phyloP scores from a whole-genome alignment of 2,113 vertebrate genomes.

The Scatophagus argus region DNA sequence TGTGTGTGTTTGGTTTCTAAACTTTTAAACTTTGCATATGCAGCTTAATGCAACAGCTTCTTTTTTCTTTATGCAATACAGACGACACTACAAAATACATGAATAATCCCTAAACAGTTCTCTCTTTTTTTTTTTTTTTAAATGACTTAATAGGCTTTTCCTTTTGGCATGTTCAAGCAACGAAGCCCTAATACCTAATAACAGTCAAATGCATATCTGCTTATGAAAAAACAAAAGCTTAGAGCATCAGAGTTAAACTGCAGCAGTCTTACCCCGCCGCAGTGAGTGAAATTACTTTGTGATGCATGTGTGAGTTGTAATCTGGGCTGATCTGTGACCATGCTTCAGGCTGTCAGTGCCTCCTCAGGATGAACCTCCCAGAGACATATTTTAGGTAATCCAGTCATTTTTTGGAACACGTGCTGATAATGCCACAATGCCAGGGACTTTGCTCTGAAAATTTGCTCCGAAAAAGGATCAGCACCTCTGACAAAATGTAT shows the following conservation, averaged over 20 bases:
- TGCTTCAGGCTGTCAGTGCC: neutral
- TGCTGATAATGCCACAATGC: slow-evolving; percentile 35
- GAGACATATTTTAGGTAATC: slow-evolving; percentile 10
- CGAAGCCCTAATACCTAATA: neutral
- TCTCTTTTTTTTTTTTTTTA: too few relatives aligned
- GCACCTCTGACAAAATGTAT: slow-evolving; percentile 45
- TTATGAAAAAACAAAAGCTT: neutral
- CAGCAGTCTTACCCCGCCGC: neutral
- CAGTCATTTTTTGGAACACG: neutral
- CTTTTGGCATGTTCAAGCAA: neutral
- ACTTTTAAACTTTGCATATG: neutral
- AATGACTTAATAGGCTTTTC: neutral
- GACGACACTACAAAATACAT: neutral
- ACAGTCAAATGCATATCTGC: neutral
- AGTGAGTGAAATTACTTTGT: slow-evolving; percentile 15
- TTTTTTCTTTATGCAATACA: neutral
- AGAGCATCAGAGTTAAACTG: neutral
- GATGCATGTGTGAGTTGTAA: slow-evolving; percentile 7
- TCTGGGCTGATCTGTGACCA: too few relatives aligned
- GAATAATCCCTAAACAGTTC: neutral
- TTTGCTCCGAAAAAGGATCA: slow-evolving; percentile 44
- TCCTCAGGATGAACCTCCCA: slow-evolving; percentile 9
- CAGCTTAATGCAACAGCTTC: neutral
- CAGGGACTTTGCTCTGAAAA: slow-evolving; percentile 16
- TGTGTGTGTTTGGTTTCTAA: slow-evolving; percentile 11